Evolutionary conservation across 2,113 vertebrate genomes (phyloP), one percentile per base, ranked within the genome.

Genomic region (Chamaetylas fuelleborni): DNA sequence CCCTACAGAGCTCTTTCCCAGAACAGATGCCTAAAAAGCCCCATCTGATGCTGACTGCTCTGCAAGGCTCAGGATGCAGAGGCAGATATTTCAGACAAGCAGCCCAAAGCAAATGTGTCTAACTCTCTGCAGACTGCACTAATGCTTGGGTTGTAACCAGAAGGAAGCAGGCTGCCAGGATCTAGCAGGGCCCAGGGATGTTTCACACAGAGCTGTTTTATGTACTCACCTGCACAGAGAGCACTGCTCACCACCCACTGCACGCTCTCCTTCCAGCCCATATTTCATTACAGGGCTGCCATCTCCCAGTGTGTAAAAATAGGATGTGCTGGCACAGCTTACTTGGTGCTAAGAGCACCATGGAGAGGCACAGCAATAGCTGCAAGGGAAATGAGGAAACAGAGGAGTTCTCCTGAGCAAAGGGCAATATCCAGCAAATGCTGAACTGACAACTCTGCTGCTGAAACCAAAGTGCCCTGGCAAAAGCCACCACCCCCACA

Each of bases 241-340:
- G 40, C 48, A 4, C 31, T 9, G 36, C 1, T 10, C 78, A 80
- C 34, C 42, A 14, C 72, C 64, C 84, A 26, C 78, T 45, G 64
- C 51, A 64, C 31, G 33, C 64, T 62, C 64, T 29, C 72, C 51
- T 60, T 5, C 64, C 58, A 33, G 40, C 24, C 82, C n/a, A 0
- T 48, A 36, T 82, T 78, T 93, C 88, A 80, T 88, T 43, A 19
- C 20, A 60, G 79, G 15, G 45, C 11, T 94, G 64, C 82, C 51
- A 48, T 56, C 71, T 83, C 92, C 61, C 78, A 67, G 57, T 2
- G 65, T 84, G 82, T 83, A 93, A 95, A 96, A 90, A 78, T 36
- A 84, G 90, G 93, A 88, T 34, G 65, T 47, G 76, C 88, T 93
- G 88, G 94, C 92, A 60, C 4, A 22, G 79, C 70, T 92, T 82